Evolutionary conservation across 1,140 invertebrate genomes (phyloP).

Genomic region (Drosophila kohkoa): DNA sequence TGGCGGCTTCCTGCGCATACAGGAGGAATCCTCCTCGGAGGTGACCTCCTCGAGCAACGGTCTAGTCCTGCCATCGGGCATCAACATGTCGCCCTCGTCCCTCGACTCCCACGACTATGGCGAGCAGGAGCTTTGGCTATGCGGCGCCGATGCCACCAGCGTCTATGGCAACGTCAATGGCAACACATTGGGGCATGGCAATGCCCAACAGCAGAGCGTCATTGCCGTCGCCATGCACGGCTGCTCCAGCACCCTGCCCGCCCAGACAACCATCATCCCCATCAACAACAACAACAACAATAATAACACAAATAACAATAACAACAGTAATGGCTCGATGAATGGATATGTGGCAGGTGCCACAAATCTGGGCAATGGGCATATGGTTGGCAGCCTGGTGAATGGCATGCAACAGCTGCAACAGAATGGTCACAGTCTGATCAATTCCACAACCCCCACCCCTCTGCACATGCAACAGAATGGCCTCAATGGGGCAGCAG

Average conservation of each 20-base stretch:
- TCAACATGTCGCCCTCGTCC: conserved; percentile 89
- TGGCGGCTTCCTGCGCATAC: conserved; percentile 88
- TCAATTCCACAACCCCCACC: conserved; percentile 67
- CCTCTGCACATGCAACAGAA: conserved; percentile 62
- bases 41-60: conserved; percentile 90
- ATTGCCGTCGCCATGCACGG: conserved; percentile 75
- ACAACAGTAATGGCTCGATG: conserved; percentile 17
- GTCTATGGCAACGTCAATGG: conserved; percentile 66
- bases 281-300: conserved; percentile 71
- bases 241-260: conserved; percentile 68
- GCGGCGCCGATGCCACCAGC: conserved; percentile 85
- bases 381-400: conserved; percentile 58
- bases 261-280: conserved; percentile 85
- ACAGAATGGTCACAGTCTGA: conserved; percentile 66
- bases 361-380: conserved; percentile 69
- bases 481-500: neutral
- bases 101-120: conserved; percentile 88
- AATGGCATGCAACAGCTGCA: conserved; percentile 69
- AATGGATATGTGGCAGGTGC: conserved; percentile 64
- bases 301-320: conserved; percentile 32
- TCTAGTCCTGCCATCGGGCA: conserved; percentile 86
- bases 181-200: conserved; percentile 52
- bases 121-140: conserved; percentile 93
- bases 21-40: conserved; percentile 90
- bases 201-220: conserved; percentile 72